Conservation (phyloP, 2,888 invertebrate genomes). For the Leucophora obtusa region DNA sequence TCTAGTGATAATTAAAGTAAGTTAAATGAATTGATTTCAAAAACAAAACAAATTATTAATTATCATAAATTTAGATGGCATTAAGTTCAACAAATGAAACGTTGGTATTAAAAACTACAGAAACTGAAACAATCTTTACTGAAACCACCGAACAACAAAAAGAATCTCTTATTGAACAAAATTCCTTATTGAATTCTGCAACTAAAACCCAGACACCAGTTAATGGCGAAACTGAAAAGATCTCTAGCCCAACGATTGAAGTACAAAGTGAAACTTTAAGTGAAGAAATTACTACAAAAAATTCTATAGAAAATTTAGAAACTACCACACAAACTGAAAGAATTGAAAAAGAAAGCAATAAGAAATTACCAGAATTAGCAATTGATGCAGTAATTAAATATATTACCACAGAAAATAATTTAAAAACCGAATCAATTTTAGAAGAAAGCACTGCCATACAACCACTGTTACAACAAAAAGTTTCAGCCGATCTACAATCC, state of each 20-base stretch:
- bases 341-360: no score
- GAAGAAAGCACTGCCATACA: no score
- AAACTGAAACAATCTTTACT: not conserved
- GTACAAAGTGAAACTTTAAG: no score
- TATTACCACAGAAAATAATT: no score
- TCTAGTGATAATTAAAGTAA: constrained; percentile 26
- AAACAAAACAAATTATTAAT: not conserved
- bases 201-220: no score
- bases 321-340: not conserved
- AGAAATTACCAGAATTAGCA: not conserved
- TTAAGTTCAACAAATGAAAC: not conserved
- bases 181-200: no score
- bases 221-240: no score
- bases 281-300: not conserved
- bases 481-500: not conserved
- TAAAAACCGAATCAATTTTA: no score
- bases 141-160: no score
- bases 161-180: no score
- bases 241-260: no score
- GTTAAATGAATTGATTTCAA: constrained; percentile 4
- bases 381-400: not conserved
- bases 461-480: no score
- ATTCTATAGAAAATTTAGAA: not conserved
- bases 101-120: not conserved
- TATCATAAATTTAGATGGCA: not conserved